phyloP scores from a whole-genome alignment of 2,113 vertebrate genomes.

The Archocentrus centrarchus region DNA sequence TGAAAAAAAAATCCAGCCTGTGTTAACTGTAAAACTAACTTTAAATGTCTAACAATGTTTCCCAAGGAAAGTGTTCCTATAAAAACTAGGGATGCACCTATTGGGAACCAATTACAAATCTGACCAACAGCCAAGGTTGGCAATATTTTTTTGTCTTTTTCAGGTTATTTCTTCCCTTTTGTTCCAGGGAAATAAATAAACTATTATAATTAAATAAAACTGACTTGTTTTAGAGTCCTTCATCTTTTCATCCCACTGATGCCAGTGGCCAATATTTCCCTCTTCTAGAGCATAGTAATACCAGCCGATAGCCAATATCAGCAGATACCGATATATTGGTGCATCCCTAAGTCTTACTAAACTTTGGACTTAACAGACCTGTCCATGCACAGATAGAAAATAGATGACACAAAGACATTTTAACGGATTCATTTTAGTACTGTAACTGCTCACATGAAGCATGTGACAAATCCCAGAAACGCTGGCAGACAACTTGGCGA shows the following conservation, averaged over 20 bases:
- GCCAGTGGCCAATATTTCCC: too few relatives aligned
- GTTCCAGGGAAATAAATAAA: background rate
- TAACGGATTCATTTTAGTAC: background rate
- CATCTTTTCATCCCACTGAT: background rate
- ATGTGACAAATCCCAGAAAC: slow-evolving; percentile 6
- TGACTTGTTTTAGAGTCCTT: background rate
- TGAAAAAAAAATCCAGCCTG: too few relatives aligned
- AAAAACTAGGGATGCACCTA: background rate
- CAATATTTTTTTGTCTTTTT: background rate
- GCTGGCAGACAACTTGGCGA: background rate
- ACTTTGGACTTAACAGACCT: background rate
- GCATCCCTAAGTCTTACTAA: background rate
- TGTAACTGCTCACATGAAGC: too few relatives aligned
- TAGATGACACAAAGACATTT: background rate
- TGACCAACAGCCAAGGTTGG: background rate
- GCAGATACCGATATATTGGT: background rate
- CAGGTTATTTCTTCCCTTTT: background rate
- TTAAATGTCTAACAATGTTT: background rate
- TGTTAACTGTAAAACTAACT: background rate
- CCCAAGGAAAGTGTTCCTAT: background rate
- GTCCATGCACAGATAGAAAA: background rate
- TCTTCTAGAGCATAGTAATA: background rate
- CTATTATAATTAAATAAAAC: background rate
- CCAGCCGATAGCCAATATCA: background rate
- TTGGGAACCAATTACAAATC: background rate